Conservation (phyloP, 2,113 vertebrate genomes). For the Cranoglanis bouderius region DNA sequence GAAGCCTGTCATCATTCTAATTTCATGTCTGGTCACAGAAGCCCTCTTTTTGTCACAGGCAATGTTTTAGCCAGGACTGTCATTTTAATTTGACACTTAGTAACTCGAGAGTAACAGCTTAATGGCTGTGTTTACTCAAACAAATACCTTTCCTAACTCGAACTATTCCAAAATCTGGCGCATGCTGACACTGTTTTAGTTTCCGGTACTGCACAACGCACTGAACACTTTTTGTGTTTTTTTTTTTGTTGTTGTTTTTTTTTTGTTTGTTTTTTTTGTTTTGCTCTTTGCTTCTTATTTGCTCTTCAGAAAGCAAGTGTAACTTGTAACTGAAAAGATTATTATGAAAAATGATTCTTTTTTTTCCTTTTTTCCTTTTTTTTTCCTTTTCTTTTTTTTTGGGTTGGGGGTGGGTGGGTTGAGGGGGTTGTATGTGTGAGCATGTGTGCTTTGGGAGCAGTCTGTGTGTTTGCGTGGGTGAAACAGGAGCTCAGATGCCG, state of each 20-base stretch:
- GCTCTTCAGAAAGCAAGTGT: not conserved
- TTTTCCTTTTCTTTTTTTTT: not conserved
- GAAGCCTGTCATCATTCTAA: slow-evolving; percentile 6
- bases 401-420: too few relatives aligned
- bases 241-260: not conserved
- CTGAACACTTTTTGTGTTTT: not conserved
- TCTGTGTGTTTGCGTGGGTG: not conserved
- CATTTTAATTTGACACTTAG: slow-evolving; percentile 18
- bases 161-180: not conserved
- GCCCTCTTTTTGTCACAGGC: not conserved
- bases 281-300: not conserved
- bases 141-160: not conserved
- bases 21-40: slow-evolving; percentile 10
- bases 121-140: slow-evolving; percentile 15
- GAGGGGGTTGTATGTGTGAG: not conserved
- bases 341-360: not conserved
- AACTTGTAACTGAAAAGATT: not conserved
- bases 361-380: too few relatives aligned
- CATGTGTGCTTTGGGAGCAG: not conserved
- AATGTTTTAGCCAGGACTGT: slow-evolving; percentile 9
- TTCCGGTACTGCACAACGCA: not conserved
- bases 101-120: slow-evolving; percentile 31
- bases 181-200: not conserved
- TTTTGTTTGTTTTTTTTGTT: not conserved
- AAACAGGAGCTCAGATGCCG: slow-evolving; percentile 25